These are phyloP conservation scores for Zaprionus vittiger DNA, from an alignment of 1,140 invertebrate species.

Conservation along the genomic window DNA sequence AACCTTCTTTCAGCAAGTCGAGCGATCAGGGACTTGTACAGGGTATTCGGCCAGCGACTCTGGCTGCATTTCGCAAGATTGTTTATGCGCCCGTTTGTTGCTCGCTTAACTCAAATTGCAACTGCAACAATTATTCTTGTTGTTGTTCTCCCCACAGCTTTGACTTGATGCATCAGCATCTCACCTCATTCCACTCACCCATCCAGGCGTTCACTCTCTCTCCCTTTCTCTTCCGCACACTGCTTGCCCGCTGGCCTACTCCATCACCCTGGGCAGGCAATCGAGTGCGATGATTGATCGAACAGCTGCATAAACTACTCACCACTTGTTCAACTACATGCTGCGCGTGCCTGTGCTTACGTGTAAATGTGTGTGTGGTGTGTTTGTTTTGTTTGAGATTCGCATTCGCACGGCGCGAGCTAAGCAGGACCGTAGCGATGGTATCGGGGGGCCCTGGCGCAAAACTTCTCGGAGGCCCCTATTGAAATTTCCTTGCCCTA, in stretches of 20 bases:
- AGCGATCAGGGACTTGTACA: background rate
- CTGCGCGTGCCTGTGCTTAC: slow-evolving; percentile 3
- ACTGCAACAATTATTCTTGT: slow-evolving; percentile 15
- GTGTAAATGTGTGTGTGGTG: slow-evolving; percentile 3
- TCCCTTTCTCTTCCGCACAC: background rate
- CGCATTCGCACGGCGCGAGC: background rate
- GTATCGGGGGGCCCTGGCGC: too few species aligned
- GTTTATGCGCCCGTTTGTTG: slow-evolving; percentile 8
- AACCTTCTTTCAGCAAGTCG: too few species aligned
- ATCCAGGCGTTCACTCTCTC: background rate
- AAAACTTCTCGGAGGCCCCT: too few species aligned
- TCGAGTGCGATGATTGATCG: slow-evolving; percentile 51
- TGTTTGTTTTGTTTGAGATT: slow-evolving; percentile 23
- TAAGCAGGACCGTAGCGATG: background rate
- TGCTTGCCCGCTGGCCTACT: background rate
- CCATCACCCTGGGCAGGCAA: background rate
- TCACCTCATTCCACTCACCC: background rate
- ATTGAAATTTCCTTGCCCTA: too few species aligned
- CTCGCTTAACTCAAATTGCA: slow-evolving; percentile 26
- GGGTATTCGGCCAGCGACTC: slow-evolving; percentile 1
- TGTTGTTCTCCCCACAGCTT: background rate
- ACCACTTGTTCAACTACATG: slow-evolving; percentile 48
- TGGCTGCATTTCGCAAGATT: background rate
- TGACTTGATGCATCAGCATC: slow-evolving; percentile 30
- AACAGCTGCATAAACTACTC: slow-evolving; percentile 74